Percentiles rank a stretch among this genome's conserved stretches.
Conservation (phyloP, 2,113 vertebrate genomes). For the Bos javanicus region DNA sequence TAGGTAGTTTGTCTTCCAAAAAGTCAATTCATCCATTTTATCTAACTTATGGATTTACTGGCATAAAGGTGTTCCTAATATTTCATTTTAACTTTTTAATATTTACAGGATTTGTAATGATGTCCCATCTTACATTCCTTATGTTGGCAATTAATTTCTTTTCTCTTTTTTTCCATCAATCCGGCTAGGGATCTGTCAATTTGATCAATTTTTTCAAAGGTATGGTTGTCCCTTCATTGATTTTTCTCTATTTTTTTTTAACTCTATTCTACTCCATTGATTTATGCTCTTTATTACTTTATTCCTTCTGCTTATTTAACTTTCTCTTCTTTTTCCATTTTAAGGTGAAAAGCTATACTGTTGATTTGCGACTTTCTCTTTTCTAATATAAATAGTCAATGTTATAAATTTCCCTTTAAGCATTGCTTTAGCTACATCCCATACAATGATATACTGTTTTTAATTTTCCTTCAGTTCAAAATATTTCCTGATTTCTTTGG, state of each 20-base stretch:
- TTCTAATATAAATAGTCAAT: neutral
- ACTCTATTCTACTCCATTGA: neutral
- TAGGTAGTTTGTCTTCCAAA: neutral
- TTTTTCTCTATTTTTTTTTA: neutral
- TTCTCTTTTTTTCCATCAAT: neutral
- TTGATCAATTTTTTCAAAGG: neutral
- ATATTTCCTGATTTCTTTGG: neutral
- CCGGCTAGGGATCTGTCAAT: neutral
- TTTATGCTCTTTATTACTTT: neutral
- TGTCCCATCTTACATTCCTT: neutral
- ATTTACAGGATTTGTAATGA: neutral
- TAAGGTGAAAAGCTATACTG: neutral
- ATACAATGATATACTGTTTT: neutral
- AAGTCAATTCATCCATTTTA: neutral
- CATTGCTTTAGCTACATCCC: neutral
- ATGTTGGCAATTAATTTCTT: neutral
- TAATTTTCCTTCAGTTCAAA: constrained; percentile 10
- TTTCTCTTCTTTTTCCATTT: neutral
- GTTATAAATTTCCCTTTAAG: neutral
- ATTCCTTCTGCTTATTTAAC: neutral
- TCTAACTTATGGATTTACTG: neutral
- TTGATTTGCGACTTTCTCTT: neutral
- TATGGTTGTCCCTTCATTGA: neutral
- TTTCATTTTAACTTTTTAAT: neutral
- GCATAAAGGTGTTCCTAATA: neutral